phyloP scores from a whole-genome alignment of 2,113 vertebrate species.

The Oenanthe oenanthe region DNA sequence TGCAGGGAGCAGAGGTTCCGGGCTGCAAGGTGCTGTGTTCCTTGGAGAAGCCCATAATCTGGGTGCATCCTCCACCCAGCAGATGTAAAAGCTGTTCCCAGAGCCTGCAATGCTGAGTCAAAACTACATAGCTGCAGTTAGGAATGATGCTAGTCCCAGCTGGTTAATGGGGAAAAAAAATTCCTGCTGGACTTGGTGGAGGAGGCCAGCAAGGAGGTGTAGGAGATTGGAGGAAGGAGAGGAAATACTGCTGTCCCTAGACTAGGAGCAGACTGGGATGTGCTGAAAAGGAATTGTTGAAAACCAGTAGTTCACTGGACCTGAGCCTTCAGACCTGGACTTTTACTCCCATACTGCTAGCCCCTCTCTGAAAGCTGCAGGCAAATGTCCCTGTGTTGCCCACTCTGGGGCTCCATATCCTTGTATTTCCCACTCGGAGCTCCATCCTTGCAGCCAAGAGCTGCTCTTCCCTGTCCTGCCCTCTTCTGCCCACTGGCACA shows the following conservation, averaged over 20 bases:
- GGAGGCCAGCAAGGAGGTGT: neutral
- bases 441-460: neutral
- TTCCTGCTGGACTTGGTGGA: neutral
- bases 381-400: neutral
- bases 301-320: neutral
- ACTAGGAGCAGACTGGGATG: neutral
- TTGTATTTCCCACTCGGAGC: neutral
- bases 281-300: neutral
- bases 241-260: neutral
- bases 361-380: neutral
- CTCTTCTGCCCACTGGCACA: neutral
- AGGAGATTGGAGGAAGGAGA: neutral
- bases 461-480: neutral
- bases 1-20: neutral
- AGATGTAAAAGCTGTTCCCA: neutral
- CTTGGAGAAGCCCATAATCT: neutral
- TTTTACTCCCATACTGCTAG: neutral
- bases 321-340: neutral
- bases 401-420: accelerated
- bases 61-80: neutral
- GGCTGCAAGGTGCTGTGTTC: neutral
- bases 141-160: neutral
- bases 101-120: neutral
- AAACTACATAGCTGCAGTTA: neutral
- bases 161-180: neutral